phyloP scores from a whole-genome alignment of 2,888 invertebrate genomes.

The Ditylenchus weischeri region DNA sequence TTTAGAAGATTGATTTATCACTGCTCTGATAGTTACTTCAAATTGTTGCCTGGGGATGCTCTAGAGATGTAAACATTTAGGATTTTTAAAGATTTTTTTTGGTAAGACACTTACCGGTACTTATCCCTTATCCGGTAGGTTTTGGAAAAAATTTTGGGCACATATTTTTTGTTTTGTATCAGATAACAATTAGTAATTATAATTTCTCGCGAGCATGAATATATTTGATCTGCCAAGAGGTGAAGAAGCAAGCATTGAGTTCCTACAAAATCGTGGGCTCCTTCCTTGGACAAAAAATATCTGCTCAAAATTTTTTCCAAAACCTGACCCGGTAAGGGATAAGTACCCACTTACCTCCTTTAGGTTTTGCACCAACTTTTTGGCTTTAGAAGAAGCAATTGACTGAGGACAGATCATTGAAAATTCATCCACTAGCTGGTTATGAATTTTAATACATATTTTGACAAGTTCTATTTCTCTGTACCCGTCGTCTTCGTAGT shows the following conservation, averaged over 20 bases:
- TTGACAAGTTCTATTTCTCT: slow-evolving; percentile 73
- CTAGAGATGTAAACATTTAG: slow-evolving; percentile 7
- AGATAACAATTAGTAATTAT: too few relatives aligned
- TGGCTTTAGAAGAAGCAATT: slow-evolving; percentile 45
- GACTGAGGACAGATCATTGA: slow-evolving; percentile 49
- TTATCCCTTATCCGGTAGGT: too few relatives aligned
- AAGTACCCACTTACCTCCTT: slow-evolving; percentile 40
- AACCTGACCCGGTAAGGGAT: too few relatives aligned
- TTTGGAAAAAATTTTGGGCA: too few relatives aligned
- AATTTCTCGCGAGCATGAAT: too few relatives aligned
- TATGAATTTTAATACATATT: slow-evolving; percentile 76
- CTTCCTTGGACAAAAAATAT: too few relatives aligned
- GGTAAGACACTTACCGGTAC: too few relatives aligned
- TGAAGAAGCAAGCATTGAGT: too few relatives aligned
- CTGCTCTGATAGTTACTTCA: slow-evolving; percentile 43
- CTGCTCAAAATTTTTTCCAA: too few relatives aligned
- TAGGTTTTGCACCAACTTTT: slow-evolving; percentile 45
- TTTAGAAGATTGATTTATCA: slow-evolving; percentile 47
- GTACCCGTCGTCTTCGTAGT: slow-evolving; percentile 84
- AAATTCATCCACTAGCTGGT: slow-evolving; percentile 49
- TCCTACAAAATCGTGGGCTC: too few relatives aligned
- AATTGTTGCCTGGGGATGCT: slow-evolving; percentile 55
- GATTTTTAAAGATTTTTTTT: not conserved
- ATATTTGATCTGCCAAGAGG: too few relatives aligned
- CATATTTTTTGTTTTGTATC: too few relatives aligned